These are phyloP conservation scores for Vanessa tameamea DNA, from an alignment of 1,140 invertebrate genomes.

Conservation along the genomic window DNA sequence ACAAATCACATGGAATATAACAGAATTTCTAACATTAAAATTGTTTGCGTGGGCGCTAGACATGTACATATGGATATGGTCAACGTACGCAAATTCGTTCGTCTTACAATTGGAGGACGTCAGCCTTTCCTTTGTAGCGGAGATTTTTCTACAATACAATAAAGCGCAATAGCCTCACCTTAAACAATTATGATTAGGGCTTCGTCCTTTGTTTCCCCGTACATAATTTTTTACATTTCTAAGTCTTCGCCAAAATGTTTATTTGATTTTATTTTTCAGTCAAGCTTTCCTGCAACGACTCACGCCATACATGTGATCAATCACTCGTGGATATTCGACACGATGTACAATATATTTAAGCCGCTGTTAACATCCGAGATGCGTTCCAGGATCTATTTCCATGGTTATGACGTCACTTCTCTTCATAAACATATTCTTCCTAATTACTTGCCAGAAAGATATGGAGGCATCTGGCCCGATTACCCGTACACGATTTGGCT, in stretches of 20 bases:
- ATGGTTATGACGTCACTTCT: conserved; percentile 87
- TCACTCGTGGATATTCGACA: conserved; percentile 90
- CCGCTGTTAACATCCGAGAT: conserved; percentile 86
- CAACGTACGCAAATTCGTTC: conserved; percentile 7
- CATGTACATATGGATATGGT: conserved; percentile 13
- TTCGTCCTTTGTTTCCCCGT: conserved; percentile 1
- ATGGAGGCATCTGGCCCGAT: conserved; percentile 87
- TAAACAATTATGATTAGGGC: background rate
- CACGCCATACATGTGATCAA: conserved; percentile 89
- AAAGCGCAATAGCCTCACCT: background rate
- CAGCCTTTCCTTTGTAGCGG: conserved; percentile 4
- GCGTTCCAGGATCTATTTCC: conserved; percentile 87
- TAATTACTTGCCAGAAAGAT: conserved; percentile 85
- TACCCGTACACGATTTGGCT: conserved; percentile 88
- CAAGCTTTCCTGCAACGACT: conserved; percentile 87
- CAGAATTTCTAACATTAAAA: conserved; percentile 7
- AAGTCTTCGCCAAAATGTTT: background rate
- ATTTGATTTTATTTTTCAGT: conserved; percentile 69
- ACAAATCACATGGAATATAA: background rate
- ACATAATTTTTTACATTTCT: conserved; percentile 1
- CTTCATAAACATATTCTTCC: conserved; percentile 88
- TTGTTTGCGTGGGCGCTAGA: conserved; percentile 17
- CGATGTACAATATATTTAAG: conserved; percentile 88
- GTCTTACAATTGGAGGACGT: conserved; percentile 8
- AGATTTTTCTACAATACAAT: conserved; percentile 15